These are phyloP conservation scores for Megalops atlanticus DNA, from an alignment of 2,113 vertebrate genomes.

Conservation along the genomic window DNA sequence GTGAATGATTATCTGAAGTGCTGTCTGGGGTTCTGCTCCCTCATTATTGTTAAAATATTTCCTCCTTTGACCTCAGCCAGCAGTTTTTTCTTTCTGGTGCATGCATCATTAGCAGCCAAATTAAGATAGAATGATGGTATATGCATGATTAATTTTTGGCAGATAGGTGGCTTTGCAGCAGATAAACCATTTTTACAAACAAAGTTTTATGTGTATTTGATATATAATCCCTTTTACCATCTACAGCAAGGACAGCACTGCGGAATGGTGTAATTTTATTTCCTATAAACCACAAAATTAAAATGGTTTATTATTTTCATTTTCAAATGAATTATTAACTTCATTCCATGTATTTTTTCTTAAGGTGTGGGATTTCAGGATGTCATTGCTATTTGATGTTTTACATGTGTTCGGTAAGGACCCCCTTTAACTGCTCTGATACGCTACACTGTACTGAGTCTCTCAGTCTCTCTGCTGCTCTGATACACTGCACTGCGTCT, in stretches of 20 bases:
- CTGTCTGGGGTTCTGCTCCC: not conserved
- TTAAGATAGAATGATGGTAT: not conserved
- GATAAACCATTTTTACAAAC: not conserved
- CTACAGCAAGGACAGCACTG: not conserved
- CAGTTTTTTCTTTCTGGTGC: not conserved
- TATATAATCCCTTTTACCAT: not conserved
- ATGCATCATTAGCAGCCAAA: not conserved
- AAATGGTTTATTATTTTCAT: not conserved
- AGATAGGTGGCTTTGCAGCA: too few species aligned
- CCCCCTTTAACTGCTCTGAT: too few species aligned
- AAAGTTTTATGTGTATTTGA: not conserved
- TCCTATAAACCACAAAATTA: not conserved
- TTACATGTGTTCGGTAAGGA: constrained; percentile 51
- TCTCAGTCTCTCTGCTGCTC: too few species aligned
- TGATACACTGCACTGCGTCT: too few species aligned
- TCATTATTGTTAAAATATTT: not conserved
- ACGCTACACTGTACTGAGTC: too few species aligned
- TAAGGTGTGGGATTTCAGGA: constrained; percentile 46
- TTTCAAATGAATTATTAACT: not conserved
- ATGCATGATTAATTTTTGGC: too few species aligned
- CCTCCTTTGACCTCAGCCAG: not conserved
- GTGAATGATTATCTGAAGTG: not conserved
- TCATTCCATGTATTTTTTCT: constrained; percentile 15
- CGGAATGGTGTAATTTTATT: too few species aligned
- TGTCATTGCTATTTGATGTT: constrained; percentile 39